phyloP scores from a whole-genome alignment of 2,888 invertebrate species.

The Ametastegia equiseti region DNA sequence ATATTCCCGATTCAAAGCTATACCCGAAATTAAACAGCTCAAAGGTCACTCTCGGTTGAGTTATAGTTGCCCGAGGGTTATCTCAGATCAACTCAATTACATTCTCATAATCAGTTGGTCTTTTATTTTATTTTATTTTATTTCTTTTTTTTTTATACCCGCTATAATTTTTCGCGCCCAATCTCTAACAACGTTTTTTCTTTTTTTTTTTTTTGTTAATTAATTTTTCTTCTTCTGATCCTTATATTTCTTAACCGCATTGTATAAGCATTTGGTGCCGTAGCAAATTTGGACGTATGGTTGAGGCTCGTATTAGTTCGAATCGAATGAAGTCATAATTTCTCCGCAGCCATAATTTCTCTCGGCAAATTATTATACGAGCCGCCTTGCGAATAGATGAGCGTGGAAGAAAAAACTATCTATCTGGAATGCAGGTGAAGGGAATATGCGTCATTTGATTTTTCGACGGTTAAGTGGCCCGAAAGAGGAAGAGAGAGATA shows the following conservation, averaged over 20 bases:
- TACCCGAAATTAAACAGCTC: slow-evolving; percentile 23
- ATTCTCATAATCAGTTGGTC: slow-evolving; percentile 21
- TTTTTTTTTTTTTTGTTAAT: slow-evolving; percentile 10
- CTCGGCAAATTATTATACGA: no score
- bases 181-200: no score
- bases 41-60: slow-evolving; percentile 25
- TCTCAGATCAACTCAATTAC: slow-evolving; percentile 33
- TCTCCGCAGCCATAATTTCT: no score
- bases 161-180: no score
- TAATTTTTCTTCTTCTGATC: slow-evolving; percentile 42
- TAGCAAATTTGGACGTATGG: no score
- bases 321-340: no score
- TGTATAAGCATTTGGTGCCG: no score
- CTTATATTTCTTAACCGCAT: no score
- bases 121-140: slow-evolving; percentile 23
- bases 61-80: slow-evolving; percentile 21
- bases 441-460: slow-evolving; percentile 9
- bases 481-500: background rate
- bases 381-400: background rate
- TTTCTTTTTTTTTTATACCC: background rate
- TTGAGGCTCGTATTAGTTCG: no score
- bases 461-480: background rate
- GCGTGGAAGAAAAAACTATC: background rate
- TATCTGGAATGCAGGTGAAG: background rate
- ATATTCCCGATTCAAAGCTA: slow-evolving; percentile 23